These are phyloP conservation scores for Amphibalanus amphitrite DNA, from an alignment of 1,140 invertebrate species.

Conservation along the genomic window DNA sequence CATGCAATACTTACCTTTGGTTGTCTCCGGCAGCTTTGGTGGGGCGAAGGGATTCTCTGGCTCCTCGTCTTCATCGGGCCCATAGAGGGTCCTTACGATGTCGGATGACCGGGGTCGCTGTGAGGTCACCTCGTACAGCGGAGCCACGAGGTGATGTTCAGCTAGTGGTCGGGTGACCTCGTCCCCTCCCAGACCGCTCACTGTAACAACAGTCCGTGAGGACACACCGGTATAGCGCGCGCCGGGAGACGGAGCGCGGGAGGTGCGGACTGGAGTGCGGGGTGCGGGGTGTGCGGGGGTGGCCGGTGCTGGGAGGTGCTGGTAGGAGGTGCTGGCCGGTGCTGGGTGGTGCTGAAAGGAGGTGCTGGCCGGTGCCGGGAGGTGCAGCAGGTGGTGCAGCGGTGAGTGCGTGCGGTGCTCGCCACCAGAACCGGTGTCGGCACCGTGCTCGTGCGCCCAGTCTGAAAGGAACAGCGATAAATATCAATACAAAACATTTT, in stretches of 20 bases:
- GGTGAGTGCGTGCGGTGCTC: not conserved
- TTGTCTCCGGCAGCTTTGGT: too few relatives aligned
- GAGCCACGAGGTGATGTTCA: not conserved
- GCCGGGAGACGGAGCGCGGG: too few relatives aligned
- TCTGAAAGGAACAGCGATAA: too few relatives aligned
- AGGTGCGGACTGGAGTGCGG: too few relatives aligned
- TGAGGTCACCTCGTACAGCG: not conserved
- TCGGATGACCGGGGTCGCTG: not conserved
- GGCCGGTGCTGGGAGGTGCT: not conserved
- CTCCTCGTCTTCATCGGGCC: not conserved
- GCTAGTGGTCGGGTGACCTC: not conserved
- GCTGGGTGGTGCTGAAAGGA: too few relatives aligned
- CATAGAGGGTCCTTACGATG: not conserved
- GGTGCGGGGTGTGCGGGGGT: too few relatives aligned
- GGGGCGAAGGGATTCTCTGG: not conserved
- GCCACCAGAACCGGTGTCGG: too few relatives aligned
- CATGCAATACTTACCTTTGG: too few relatives aligned
- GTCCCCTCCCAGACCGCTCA: not conserved
- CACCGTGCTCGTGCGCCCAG: not conserved
- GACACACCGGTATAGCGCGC: too few relatives aligned
- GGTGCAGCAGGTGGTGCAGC: not conserved
- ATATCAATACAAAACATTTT: too few relatives aligned
- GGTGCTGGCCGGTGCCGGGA: not conserved
- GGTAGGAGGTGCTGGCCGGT: too few relatives aligned
- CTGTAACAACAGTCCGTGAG: not conserved